Base-by-base conservation (phyloP, 2,888 invertebrate genomes). In the Cantharis nigra region DNA sequence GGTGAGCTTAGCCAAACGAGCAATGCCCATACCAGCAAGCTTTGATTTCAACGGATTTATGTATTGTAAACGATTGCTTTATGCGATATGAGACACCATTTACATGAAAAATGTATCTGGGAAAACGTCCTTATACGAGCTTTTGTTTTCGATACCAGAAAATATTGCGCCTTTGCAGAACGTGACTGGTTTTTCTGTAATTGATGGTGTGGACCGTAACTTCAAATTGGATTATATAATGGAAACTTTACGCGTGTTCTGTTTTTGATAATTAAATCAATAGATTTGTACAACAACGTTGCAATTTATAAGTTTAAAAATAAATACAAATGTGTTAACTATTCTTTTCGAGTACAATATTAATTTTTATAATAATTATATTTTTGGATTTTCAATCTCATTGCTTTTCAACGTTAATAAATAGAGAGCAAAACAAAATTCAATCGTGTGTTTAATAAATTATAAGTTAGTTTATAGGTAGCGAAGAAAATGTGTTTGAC, bases 11-110 rank as follows among this genome's bases (percentile, higher is more conserved):
- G 84, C 85, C 86, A 87, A 88, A 87, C 87, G 87, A 83, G 83
- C 84, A 79, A 82, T 83, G 83, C 81, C 83, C 83, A 82, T 81
- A 81, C 81, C 83, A 83, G 83, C 84, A 83, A 86, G 88, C 87
- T 88, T 87, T 88, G 89, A 89, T 89, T 88, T 88, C 88, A 87
- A 85, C 87, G 88, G 89, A 89, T 89, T 89, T 89, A 89, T 89
- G 88, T 89, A 87, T 89, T 89, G 89, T 89, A 89, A 89, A 89
- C 89, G 89, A 89, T 88, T 88, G 88, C 89, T 89, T 89, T 89
- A 89, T 89, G 88, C 88, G 88, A 89, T 89, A 89, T 88, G 88
- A 88, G 89, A 88, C 89, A 88, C 88, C 89, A 89, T 89, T 89
- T 89, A 89, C 89, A 89, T 89, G 89, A 89, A 89, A 89, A 89